phyloP scores from a whole-genome alignment of 2,113 vertebrate genomes.

The Lophura nycthemera region DNA sequence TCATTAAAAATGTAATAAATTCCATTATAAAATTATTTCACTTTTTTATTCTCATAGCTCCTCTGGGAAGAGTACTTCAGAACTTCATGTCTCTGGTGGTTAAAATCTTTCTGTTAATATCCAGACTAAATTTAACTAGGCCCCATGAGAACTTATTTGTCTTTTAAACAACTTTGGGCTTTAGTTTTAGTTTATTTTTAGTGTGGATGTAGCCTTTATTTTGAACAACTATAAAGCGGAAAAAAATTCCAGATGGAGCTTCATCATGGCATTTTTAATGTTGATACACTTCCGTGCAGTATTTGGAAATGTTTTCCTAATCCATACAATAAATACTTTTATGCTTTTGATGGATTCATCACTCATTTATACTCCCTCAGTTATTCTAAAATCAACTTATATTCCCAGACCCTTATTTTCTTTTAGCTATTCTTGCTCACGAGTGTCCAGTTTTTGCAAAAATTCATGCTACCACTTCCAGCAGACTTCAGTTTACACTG shows the following conservation, averaged over 20 bases:
- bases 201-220: neutral
- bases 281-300: neutral
- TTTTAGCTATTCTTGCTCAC: neutral
- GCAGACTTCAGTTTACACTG: neutral
- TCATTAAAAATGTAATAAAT: constrained; percentile 60
- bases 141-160: constrained; percentile 3
- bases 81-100: neutral
- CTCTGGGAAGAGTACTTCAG: constrained; percentile 8
- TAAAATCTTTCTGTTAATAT: constrained; percentile 38
- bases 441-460: neutral
- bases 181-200: neutral
- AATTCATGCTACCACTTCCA: neutral
- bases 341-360: neutral
- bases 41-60: constrained; percentile 19
- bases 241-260: neutral
- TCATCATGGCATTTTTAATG: neutral
- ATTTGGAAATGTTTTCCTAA: neutral
- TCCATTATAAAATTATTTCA: constrained; percentile 30
- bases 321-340: neutral
- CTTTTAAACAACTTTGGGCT: constrained; percentile 28
- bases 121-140: constrained; percentile 27
- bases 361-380: neutral
- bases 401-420: neutral
- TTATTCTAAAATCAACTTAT: neutral
- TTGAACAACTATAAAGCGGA: neutral